Percentiles rank a stretch among this genome's conserved stretches.
These are phyloP conservation scores for Schizopygopsis malacanthus DNA, from an alignment of 2,797 vertebrate species.

Conservation along the genomic window DNA sequence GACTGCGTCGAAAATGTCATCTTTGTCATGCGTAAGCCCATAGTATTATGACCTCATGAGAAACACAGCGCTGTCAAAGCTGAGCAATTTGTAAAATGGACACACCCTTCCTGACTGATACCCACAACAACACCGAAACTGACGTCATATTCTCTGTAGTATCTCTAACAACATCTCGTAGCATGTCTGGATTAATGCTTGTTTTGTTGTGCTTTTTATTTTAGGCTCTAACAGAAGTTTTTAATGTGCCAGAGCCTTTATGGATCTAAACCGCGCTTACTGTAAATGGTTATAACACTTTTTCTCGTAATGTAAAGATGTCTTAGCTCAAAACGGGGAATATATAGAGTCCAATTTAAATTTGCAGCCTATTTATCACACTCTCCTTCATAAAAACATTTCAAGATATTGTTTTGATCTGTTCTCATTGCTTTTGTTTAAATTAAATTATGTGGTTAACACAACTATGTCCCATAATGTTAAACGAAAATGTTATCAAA, in stretches of 20 bases:
- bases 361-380: not conserved
- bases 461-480: too few relatives aligned
- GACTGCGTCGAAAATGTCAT: not conserved
- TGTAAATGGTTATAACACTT: not conserved
- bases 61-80: not conserved
- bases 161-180: not conserved
- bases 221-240: not conserved
- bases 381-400: not conserved
- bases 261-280: not conserved
- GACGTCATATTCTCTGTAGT: constrained; percentile 40
- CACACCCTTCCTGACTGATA: constrained; percentile 38
- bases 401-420: not conserved
- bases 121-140: constrained; percentile 42
- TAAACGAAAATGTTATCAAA: too few relatives aligned
- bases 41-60: not conserved
- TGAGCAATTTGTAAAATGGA: not conserved
- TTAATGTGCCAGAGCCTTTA: not conserved
- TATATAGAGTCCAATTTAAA: not conserved
- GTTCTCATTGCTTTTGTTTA: not conserved
- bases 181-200: not conserved
- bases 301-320: not conserved
- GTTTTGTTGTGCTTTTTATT: not conserved
- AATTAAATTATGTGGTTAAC: not conserved
- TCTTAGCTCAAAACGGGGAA: not conserved
- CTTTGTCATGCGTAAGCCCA: not conserved